Conservation (phyloP, 2,113 vertebrate species). For the Danionella cerebrum region DNA sequence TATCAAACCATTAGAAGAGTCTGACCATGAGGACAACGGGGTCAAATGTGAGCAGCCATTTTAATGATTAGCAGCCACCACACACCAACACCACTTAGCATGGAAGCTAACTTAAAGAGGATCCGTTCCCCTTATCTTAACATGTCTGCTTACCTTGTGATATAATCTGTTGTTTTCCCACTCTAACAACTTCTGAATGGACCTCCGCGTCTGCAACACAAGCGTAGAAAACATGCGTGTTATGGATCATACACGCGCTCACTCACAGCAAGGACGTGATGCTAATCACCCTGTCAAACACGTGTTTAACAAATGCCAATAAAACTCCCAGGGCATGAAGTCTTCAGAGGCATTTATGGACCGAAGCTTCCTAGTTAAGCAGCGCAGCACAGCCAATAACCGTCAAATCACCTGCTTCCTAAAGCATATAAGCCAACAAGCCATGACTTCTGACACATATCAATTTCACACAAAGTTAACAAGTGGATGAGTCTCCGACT, state of each 20-base stretch:
- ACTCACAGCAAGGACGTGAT: slow-evolving; percentile 8
- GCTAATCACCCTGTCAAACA: slow-evolving; percentile 23
- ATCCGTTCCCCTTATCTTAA: not conserved
- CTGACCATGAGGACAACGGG: slow-evolving; percentile 39
- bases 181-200: slow-evolving; percentile 95
- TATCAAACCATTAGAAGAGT: slow-evolving; percentile 45
- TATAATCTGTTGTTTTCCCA: slow-evolving; percentile 99
- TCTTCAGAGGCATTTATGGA: slow-evolving; percentile 55
- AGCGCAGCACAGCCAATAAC: slow-evolving; percentile 55
- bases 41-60: slow-evolving; percentile 45
- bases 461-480: slow-evolving; percentile 48
- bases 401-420: slow-evolving; percentile 47
- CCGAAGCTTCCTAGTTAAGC: slow-evolving; percentile 54
- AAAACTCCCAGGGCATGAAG: slow-evolving; percentile 38
- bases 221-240: slow-evolving; percentile 23
- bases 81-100: slow-evolving; percentile 29
- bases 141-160: slow-evolving; percentile 80
- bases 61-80: slow-evolving; percentile 46
- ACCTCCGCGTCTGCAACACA: slow-evolving; percentile 83
- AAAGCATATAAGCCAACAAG: slow-evolving; percentile 38
- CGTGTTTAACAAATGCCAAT: slow-evolving; percentile 50
- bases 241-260: slow-evolving; percentile 31
- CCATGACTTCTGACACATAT: slow-evolving; percentile 27
- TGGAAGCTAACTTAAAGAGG: slow-evolving; percentile 16
- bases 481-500: slow-evolving; percentile 45